Percentiles rank a stretch among this genome's conserved stretches.
Conservation (phyloP, 1,140 invertebrate genomes). For the Anoplophora glabripennis region DNA sequence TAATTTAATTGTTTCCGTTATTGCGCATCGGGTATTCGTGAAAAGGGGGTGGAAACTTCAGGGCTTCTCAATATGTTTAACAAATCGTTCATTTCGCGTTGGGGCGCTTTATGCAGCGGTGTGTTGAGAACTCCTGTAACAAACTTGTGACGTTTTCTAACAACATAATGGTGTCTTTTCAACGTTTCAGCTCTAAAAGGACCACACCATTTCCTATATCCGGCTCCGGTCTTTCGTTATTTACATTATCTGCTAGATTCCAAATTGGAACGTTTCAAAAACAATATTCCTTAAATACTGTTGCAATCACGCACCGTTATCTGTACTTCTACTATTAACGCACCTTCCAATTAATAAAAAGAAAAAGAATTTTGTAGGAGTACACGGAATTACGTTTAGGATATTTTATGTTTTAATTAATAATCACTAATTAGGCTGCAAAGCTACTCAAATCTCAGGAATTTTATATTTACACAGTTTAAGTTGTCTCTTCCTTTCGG, state of each 20-base stretch:
- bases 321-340: no score
- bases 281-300: no score
- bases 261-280: conserved; percentile 2
- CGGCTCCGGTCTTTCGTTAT: conserved; percentile 9
- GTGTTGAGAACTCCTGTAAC: conserved; percentile 12
- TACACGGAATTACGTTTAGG: no score
- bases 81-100: conserved; percentile 7
- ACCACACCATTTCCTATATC: conserved; percentile 12
- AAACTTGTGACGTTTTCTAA: conserved; percentile 14
- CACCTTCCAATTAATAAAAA: no score
- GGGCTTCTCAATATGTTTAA: conserved; percentile 30
- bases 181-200: conserved; percentile 13
- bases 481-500: no score
- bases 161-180: conserved; percentile 11
- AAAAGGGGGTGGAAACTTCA: conserved; percentile 34
- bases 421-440: no score
- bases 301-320: conserved; percentile 1
- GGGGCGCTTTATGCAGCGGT: no score
- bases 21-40: conserved; percentile 37
- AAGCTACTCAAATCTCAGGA: no score
- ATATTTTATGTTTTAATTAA: no score
- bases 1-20: conserved; percentile 50
- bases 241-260: not conserved
- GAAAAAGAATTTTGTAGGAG: no score
- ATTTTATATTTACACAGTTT: no score